Base-by-base conservation (phyloP, 2,888 invertebrate genomes). In the Caenorhabditis virilis region DNA sequence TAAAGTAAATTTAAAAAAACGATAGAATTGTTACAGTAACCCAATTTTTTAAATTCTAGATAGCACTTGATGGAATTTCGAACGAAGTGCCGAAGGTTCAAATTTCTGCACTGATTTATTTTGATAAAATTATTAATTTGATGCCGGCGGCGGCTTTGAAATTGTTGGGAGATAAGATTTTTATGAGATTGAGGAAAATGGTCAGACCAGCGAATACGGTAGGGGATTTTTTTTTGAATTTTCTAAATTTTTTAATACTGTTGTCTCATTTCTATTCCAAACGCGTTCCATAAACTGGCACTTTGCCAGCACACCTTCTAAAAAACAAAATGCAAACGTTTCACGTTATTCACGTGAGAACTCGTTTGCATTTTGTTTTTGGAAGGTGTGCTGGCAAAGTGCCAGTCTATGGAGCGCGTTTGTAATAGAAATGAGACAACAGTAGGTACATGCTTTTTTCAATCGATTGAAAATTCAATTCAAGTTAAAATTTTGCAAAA, bases 101-200 rank as follows among this genome's bases (percentile, higher is more conserved):
- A 47, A 52, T 46, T 1, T 18, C 42, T 6, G 47, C 60, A 1
- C 42, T 75, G 42, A 51, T 46, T 15, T 75, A 71, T 48, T 52
- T 70, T 11, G 25, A 48, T 13, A 41, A 45, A 13, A 57, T 69
- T 38, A 47, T 62, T 30, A 71, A 62, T 15, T 56, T 67, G 27
- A 70, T 75, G 57, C 72, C 71, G 4, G 45, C 51, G 7, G 16
- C 59, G 15, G 68, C 48, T 4, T 36, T 65, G 23, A 57, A 64
- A 25, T 46, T 53, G 9, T 45, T 75, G 9, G 65, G 51, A 1
- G 51, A 57, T 0, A 30, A 23, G 0, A 41, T 73, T 15, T 75
- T 71, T 67, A 43, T 54, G 16, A 56, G 43, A 43, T 56, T 68
- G 13, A 36, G 55, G 4, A 46, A 39, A 9, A 25, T 55, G 7